Percentiles rank a stretch among this genome's conserved stretches.
phyloP scores from a whole-genome alignment of 1,140 invertebrate species.

The Lepidurus couesii region DNA sequence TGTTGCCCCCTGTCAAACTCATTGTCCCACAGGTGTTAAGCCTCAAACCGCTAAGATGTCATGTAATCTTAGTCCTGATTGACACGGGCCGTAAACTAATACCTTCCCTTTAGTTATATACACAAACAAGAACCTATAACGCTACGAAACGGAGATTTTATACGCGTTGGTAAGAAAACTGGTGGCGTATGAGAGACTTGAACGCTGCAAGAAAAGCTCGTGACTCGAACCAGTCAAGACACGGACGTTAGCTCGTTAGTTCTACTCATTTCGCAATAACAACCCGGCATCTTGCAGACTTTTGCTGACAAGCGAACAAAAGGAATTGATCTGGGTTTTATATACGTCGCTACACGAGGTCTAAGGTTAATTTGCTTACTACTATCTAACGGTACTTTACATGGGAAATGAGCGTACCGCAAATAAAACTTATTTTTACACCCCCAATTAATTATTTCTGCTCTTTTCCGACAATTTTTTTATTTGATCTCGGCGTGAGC shows the following conservation, averaged over 20 bases:
- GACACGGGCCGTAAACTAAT: not conserved
- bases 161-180: not conserved
- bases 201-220: not conserved
- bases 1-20: too few relatives aligned
- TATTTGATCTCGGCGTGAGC: too few relatives aligned
- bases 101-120: not conserved
- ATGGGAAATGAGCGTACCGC: too few relatives aligned
- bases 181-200: not conserved
- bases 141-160: too few relatives aligned
- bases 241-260: not conserved
- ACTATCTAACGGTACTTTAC: too few relatives aligned
- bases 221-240: not conserved
- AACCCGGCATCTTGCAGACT: not conserved
- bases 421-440: too few relatives aligned
- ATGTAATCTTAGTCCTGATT: not conserved
- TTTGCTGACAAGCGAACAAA: not conserved
- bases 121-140: too few relatives aligned
- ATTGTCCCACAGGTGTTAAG: conserved; percentile 9
- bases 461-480: too few relatives aligned
- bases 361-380: not conserved
- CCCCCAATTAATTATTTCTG: too few relatives aligned
- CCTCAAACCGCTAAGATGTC: not conserved
- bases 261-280: not conserved
- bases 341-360: not conserved
- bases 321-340: not conserved